Percentiles rank a stretch among this genome's conserved stretches.
phyloP scores from a whole-genome alignment of 2,113 vertebrate genomes.

The Helogale parvula region DNA sequence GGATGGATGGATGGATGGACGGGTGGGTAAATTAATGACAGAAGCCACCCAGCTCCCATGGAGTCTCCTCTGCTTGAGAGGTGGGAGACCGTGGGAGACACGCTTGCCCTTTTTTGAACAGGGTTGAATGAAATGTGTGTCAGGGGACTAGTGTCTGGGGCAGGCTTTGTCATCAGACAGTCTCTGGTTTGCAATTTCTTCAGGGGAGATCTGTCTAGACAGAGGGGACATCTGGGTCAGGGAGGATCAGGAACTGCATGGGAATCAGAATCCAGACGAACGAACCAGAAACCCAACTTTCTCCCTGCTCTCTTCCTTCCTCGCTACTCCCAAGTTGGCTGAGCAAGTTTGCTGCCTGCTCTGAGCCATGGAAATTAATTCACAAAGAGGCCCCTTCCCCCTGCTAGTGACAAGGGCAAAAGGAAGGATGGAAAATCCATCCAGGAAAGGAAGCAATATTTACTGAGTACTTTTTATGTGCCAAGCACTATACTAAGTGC shows the following conservation, averaged over 20 bases:
- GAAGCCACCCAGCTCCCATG: background rate
- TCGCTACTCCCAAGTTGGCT: background rate
- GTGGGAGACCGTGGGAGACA: background rate
- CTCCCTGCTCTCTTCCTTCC: background rate
- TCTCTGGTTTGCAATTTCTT: slow-evolving; percentile 59
- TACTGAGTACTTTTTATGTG: background rate
- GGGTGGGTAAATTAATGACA: background rate
- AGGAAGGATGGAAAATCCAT: background rate
- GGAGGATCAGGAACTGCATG: slow-evolving; percentile 34
- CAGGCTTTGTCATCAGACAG: slow-evolving; percentile 45
- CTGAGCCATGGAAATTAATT: background rate
- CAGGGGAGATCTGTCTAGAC: slow-evolving; percentile 70
- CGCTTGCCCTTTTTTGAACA: background rate
- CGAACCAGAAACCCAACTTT: background rate
- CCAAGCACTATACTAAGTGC: background rate
- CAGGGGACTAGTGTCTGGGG: background rate
- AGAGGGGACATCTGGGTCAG: slow-evolving; percentile 6
- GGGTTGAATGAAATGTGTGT: background rate
- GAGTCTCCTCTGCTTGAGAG: background rate
- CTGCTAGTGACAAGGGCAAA: background rate
- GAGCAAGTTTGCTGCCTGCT: background rate
- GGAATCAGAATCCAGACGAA: slow-evolving; percentile 8
- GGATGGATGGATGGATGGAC: background rate
- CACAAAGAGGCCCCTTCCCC: background rate
- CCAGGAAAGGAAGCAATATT: background rate